Percentiles rank a stretch among this genome's conserved stretches.
phyloP scores from a whole-genome alignment of 2,797 vertebrate genomes.

The Paguma larvata region DNA sequence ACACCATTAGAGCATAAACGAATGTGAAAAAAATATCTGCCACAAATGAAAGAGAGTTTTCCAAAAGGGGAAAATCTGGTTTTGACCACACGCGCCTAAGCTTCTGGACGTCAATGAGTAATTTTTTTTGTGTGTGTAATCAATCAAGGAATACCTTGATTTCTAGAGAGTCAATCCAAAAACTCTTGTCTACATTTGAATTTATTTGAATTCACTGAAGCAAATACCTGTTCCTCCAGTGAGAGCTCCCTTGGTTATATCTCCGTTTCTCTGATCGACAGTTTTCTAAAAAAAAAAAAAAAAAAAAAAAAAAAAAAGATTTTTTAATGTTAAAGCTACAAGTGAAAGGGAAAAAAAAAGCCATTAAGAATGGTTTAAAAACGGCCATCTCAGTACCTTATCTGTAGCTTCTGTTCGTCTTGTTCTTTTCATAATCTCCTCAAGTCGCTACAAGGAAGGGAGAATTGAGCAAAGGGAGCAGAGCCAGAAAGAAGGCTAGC shows the following conservation, averaged over 20 bases:
- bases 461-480: constrained; percentile 28
- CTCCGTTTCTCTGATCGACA: constrained; percentile 92
- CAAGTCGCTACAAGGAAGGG: constrained; percentile 92
- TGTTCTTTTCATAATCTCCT: constrained; percentile 99
- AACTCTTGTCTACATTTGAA: neutral
- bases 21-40: neutral
- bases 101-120: neutral
- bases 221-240: constrained; percentile 89
- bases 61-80: neutral
- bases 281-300: constrained; percentile 90
- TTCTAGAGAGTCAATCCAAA: neutral
- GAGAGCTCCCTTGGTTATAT: constrained; percentile 86
- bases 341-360: neutral
- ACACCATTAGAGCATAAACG: neutral
- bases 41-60: neutral
- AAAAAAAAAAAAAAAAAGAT: constrained; percentile 63
- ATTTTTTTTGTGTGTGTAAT: neutral
- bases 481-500: neutral
- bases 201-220: constrained; percentile 55
- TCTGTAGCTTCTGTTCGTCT: constrained; percentile 93
- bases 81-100: neutral
- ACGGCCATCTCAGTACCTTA: constrained; percentile 88
- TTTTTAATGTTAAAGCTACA: constrained; percentile 67
- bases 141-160: neutral
- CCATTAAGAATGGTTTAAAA: neutral